Evolutionary conservation across 2,888 invertebrate species (phyloP), one percentile per base, ranked within the genome.

Genomic region (Pteria penguin): DNA sequence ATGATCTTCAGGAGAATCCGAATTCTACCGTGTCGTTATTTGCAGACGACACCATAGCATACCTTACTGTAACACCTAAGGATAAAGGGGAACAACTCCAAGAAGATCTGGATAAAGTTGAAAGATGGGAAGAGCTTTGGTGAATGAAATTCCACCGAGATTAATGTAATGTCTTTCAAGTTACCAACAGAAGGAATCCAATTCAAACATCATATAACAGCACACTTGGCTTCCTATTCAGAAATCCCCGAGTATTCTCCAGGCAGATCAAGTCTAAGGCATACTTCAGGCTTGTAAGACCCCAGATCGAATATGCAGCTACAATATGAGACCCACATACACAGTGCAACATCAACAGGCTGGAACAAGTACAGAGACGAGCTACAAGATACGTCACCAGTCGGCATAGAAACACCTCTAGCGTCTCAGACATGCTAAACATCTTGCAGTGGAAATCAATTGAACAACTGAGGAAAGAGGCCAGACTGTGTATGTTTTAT

Each of bases 1-100:
- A 75, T 26, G 75, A 70, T 36, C 60, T 75, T 18, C 31, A 68
- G 2, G 29, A 32, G 32, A 31, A 45, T 2, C 57, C 67, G n/a
- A 26, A 27, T 24, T 71, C 72, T 57, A 62, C 57, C 8, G 57
- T 57, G 24, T 8, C 18, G 18, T 24, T 57, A 57, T 57, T 57
- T 24, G 57, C 57, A 8, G 57, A 57, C 22, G 57, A 57, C 24
- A 57, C 57, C 57, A 57, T 57, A 57, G 57, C 57, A 57, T 57
- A 57, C 24, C 24, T 57, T 22, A 57, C 57, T 8, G 22, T 57
- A 57, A 57, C 57, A 57, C 22, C 57, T n/a, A 57, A 57, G 22
- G 57, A 57, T 8, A 57, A 22, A n/a, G 57, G 57, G 24, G 22
- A 57, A 22, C 8, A 8, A 67, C 29, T 67, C 4, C 67, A 67